Conservation (phyloP, 1,140 invertebrate genomes). For the Anastrepha ludens region DNA sequence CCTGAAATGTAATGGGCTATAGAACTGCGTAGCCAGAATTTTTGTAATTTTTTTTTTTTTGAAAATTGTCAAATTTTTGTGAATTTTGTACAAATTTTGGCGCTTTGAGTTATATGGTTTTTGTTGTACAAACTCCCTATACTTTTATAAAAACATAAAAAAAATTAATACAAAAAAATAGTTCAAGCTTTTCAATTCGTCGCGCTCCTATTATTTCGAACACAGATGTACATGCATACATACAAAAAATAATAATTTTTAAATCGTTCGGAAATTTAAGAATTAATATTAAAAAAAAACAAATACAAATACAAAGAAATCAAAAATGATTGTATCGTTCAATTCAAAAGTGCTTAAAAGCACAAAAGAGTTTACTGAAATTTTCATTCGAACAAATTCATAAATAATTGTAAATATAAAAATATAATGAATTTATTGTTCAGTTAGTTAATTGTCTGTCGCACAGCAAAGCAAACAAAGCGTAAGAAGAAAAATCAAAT, state of each 20-base stretch:
- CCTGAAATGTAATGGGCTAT: too few relatives aligned
- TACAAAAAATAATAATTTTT: not conserved
- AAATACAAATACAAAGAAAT: not conserved
- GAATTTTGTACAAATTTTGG: too few relatives aligned
- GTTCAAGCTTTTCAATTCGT: too few relatives aligned
- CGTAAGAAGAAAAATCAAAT: not conserved
- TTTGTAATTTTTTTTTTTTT: too few relatives aligned
- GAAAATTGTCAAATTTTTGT: too few relatives aligned
- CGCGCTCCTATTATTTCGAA: too few relatives aligned
- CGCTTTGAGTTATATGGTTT: too few relatives aligned
- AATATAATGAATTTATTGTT: constrained; percentile 47
- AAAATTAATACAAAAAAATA: too few relatives aligned
- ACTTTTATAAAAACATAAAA: too few relatives aligned
- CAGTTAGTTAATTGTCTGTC: constrained; percentile 39
- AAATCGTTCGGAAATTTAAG: not conserved
- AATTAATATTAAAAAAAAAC: not conserved
- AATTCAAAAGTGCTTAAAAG: not conserved
- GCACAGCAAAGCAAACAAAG: constrained; percentile 18
- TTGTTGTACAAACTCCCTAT: too few relatives aligned
- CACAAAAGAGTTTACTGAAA: not conserved
- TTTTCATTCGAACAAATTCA: constrained; percentile 7
- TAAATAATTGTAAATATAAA: constrained; percentile 33
- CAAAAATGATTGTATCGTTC: constrained; percentile 24
- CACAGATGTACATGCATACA: too few relatives aligned
- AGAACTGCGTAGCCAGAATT: too few relatives aligned